These are phyloP conservation scores for Flexamia atlantica DNA, from an alignment of 2,888 invertebrate genomes.

Conservation along the genomic window DNA sequence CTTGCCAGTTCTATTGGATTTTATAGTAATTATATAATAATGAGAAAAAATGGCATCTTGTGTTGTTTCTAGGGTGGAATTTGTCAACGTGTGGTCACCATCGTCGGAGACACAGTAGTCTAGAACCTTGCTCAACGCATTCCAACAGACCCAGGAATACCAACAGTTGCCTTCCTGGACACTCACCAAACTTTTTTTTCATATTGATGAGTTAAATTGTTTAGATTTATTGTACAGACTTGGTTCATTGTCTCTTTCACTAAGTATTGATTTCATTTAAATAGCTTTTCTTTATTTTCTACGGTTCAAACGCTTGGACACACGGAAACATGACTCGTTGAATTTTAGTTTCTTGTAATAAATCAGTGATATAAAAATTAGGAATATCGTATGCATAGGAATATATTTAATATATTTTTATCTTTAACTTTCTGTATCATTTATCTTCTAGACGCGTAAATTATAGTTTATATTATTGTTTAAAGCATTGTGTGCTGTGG, in stretches of 20 bases:
- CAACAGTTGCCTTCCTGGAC: constrained; percentile 56
- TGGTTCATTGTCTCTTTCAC: not conserved
- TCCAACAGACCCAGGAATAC: constrained; percentile 51
- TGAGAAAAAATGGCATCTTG: no score
- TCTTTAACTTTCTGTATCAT: constrained; percentile 13
- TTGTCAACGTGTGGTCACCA: constrained; percentile 39
- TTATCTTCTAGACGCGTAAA: constrained; percentile 48
- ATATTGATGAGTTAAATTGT: constrained; percentile 4
- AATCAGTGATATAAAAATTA: constrained; percentile 45
- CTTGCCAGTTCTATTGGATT: no score
- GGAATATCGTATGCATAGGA: constrained; percentile 27
- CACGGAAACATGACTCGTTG: constrained; percentile 22
- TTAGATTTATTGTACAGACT: constrained; percentile 49
- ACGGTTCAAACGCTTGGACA: not conserved
- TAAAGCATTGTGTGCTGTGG: constrained; percentile 59
- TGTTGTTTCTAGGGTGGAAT: constrained; percentile 56
- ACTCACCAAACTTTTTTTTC: constrained; percentile 44
- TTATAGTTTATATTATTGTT: constrained; percentile 51
- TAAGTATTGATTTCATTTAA: not conserved
- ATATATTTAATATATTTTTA: constrained; percentile 58
- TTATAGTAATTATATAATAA: no score
- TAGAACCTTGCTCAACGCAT: constrained; percentile 64
- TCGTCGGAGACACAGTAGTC: constrained; percentile 60
- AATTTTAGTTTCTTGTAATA: constrained; percentile 7
- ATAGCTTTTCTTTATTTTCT: not conserved